Conservation (phyloP, 1,140 invertebrate species). For the Euglossa dilemma region DNA sequence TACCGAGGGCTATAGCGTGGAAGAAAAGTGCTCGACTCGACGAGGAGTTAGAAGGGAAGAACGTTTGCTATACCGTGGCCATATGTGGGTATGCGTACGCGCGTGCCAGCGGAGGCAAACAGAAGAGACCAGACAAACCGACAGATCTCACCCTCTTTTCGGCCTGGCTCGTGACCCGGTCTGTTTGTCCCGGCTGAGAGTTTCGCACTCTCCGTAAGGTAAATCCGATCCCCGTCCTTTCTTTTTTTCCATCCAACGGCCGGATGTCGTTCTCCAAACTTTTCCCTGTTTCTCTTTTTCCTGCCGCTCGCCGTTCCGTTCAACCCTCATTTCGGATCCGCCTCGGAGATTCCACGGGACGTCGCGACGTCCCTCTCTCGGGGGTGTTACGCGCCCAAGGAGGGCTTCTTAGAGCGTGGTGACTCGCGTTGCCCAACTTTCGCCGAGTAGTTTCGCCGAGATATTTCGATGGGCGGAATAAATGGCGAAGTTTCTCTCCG, state of each 20-base stretch:
- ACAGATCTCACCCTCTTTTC: background rate
- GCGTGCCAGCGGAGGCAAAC: background rate
- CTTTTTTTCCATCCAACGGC: background rate
- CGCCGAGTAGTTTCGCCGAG: background rate
- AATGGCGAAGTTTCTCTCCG: background rate
- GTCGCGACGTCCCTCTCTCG: background rate
- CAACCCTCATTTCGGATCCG: conserved; percentile 23
- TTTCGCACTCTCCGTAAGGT: conserved; percentile 7
- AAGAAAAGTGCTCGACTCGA: background rate
- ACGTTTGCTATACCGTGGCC: background rate
- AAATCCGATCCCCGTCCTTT: conserved; percentile 11
- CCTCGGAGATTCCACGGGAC: background rate
- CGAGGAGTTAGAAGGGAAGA: conserved; percentile 1
- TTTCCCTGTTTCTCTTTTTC: background rate
- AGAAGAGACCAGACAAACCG: background rate
- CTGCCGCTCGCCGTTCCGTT: background rate
- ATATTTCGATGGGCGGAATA: conserved; percentile 11
- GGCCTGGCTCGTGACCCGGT: background rate
- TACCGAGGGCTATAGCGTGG: background rate
- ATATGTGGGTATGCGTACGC: no score
- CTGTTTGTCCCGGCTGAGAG: conserved; percentile 18
- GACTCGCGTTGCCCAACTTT: background rate
- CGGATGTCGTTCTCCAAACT: conserved; percentile 25
- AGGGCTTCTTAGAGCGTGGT: background rate
- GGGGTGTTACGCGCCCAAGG: background rate